Evolutionary conservation across 2,113 vertebrate genomes (phyloP).

Genomic region (Trochalopteron elliotii): DNA sequence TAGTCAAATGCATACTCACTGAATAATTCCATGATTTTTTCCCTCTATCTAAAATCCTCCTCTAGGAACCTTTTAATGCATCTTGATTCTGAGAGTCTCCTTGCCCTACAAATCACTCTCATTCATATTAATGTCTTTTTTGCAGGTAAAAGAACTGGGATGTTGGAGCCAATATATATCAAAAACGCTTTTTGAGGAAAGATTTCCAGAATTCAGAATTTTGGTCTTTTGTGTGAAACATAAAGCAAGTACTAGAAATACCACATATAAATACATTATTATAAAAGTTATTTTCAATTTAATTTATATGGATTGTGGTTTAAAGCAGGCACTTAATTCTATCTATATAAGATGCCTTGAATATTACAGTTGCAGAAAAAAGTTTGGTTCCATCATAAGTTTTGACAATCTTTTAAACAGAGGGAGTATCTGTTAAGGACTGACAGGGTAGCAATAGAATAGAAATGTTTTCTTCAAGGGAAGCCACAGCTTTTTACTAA

Average conservation of each 20-base stretch:
- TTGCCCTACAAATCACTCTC: neutral
- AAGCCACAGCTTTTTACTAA: neutral
- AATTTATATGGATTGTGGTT: neutral
- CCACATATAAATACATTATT: neutral
- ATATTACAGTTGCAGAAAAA: neutral
- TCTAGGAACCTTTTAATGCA: neutral
- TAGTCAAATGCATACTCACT: neutral
- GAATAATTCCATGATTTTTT: neutral
- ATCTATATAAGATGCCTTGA: neutral
- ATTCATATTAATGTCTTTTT: neutral
- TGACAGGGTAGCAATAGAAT: neutral
- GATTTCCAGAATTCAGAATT: neutral
- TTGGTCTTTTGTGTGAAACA: neutral
- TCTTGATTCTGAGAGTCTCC: neutral
- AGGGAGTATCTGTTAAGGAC: neutral
- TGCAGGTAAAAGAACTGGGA: neutral
- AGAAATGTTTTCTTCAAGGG: neutral
- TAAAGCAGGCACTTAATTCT: neutral
- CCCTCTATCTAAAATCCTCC: neutral
- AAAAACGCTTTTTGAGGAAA: neutral
- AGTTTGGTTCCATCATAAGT: neutral
- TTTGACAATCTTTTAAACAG: neutral
- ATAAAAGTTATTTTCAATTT: neutral
- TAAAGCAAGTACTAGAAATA: neutral
- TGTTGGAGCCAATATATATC: neutral